Conservation (phyloP, 1,140 invertebrate genomes). For the Rhysida immarginata region DNA sequence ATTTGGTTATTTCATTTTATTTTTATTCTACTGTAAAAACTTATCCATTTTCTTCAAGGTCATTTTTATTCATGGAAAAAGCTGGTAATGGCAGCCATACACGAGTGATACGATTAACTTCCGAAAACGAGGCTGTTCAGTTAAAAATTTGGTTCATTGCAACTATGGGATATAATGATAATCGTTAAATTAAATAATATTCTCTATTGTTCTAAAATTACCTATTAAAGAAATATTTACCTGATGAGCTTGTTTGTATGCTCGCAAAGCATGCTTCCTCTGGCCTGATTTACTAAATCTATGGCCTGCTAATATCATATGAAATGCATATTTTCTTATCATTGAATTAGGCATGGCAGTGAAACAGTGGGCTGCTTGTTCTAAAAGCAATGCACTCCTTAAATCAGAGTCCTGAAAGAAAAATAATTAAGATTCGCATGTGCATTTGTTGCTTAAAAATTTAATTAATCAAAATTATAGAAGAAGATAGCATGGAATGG, state of each 20-base stretch:
- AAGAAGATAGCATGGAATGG: too few species aligned
- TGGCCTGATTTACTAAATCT: slow-evolving; percentile 78
- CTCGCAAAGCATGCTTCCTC: slow-evolving; percentile 71
- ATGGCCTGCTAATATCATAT: slow-evolving; percentile 87
- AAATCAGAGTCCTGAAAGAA: slow-evolving; percentile 29
- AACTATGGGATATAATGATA: background rate
- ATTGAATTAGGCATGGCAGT: slow-evolving; percentile 51
- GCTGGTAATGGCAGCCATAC: too few species aligned
- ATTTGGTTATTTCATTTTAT: too few species aligned
- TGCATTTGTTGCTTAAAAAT: too few species aligned
- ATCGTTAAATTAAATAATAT: too few species aligned
- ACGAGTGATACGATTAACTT: too few species aligned
- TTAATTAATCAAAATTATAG: too few species aligned
- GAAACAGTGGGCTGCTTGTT: slow-evolving; percentile 91
- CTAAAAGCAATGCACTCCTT: slow-evolving; percentile 74
- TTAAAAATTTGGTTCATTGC: background rate
- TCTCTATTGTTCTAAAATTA: background rate
- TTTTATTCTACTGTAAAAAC: too few species aligned
- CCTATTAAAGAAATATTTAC: slow-evolving; percentile 31
- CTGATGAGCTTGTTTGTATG: slow-evolving; percentile 83
- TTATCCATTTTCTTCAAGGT: too few species aligned
- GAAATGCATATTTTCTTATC: slow-evolving; percentile 91
- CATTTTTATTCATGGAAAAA: too few species aligned
- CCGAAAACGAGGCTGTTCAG: too few species aligned
- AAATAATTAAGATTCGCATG: too few species aligned